phyloP scores from a whole-genome alignment of 2,888 invertebrate genomes.

The Vesta saturnalis region DNA sequence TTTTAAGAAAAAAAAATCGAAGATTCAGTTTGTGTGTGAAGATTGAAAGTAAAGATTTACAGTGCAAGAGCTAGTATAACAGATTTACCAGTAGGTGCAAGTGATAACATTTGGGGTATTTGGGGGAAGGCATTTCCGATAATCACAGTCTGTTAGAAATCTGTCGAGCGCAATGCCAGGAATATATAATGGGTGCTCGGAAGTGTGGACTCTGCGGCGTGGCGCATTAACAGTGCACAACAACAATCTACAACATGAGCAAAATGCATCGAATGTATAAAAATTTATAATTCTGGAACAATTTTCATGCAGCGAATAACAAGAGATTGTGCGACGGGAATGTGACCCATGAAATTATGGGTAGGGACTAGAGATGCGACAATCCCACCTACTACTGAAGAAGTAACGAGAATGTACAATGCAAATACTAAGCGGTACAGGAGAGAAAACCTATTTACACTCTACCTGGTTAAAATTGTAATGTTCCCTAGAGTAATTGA shows the following conservation, averaged over 20 bases:
- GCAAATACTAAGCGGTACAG: slow-evolving; percentile 42
- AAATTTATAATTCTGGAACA: slow-evolving; percentile 58
- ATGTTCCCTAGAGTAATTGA: slow-evolving; percentile 89
- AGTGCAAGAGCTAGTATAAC: slow-evolving; percentile 30
- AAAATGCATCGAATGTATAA: slow-evolving; percentile 57
- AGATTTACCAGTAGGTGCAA: slow-evolving; percentile 44
- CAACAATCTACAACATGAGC: slow-evolving; percentile 61
- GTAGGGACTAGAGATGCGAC: slow-evolving; percentile 40
- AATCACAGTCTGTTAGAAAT: slow-evolving; percentile 65
- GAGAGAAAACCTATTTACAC: slow-evolving; percentile 45
- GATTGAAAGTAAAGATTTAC: neutral
- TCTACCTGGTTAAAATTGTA: slow-evolving; percentile 64
- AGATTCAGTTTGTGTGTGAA: slow-evolving; percentile 9
- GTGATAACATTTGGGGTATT: slow-evolving; percentile 43
- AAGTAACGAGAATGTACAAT: slow-evolving; percentile 39
- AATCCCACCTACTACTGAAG: slow-evolving; percentile 40
- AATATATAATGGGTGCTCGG: slow-evolving; percentile 49
- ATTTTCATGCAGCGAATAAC: slow-evolving; percentile 58
- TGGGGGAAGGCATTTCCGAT: slow-evolving; percentile 64
- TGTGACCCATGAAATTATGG: slow-evolving; percentile 46
- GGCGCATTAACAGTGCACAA: slow-evolving; percentile 61
- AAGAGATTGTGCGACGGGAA: slow-evolving; percentile 57
- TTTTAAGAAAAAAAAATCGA: neutral
- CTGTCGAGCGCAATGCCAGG: slow-evolving; percentile 57
- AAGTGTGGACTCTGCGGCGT: slow-evolving; percentile 59